Evolutionary conservation across 2,113 vertebrate species (phyloP), one percentile per base, ranked within the genome.

Genomic region (Astatotilapia flaviijosephi): DNA sequence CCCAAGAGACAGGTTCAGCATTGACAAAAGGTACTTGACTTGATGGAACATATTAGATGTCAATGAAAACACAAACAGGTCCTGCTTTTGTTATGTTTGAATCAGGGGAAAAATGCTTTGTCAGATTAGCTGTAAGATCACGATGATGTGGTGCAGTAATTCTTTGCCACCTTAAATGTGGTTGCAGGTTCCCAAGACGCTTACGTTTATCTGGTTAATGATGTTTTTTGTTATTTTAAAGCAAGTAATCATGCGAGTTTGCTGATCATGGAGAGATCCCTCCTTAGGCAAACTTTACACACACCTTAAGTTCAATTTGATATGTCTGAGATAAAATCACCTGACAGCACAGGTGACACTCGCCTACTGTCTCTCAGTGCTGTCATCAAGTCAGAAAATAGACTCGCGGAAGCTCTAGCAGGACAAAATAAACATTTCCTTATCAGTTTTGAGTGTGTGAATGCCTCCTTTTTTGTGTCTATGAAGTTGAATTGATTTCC

Each of bases 281-380:
- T 94, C 94, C 94, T 93, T 95, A 79, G 84, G 87, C 84, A 95
- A 95, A 95, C 89, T 79, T 92, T 56, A 62, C 84, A 73, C 42
- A 80, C 65, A 21, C 13, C 77, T 82, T 35, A 37, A 35, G 80
- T 62, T 94, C 87, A 88, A 91, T 88, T 40, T 91, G 9, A 80
- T 37, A 54, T 81, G 81, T 68, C 60, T 84, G 42, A 65, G 82
- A 82, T 86, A 62, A 87, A 80, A 86, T 80, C 84, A 60, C 31
- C 82, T 54, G 80, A 90, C 33, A 85, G 23, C 31, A 45, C 55
- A 85, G 60, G 47, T 83, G 70, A 81, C 73, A 65, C 86, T 88
- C 75, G 19, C 51, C 70, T 54, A 65, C 56, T 84, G 31, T 23
- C 14, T 15, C n/a, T 55, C 10, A 56, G 13, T 77, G 21, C 42